A percentile compares a stretch with the other conserved stretches of the same genome.
phyloP scores from a whole-genome alignment of 2,113 vertebrate genomes.

The Ictalurus punctatus region DNA sequence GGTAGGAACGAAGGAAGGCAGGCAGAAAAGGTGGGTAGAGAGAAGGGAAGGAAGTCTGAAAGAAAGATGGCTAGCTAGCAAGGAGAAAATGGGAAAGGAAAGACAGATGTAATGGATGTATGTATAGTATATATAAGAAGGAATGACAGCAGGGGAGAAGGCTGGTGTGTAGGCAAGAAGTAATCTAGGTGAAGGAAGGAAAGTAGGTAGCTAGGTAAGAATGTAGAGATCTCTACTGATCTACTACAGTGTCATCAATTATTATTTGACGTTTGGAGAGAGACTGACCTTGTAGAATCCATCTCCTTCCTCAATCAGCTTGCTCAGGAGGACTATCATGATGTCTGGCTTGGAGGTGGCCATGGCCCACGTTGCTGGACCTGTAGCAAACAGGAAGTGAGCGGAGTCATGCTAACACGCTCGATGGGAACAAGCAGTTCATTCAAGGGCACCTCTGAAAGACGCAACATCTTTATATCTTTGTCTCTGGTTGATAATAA shows the following conservation, averaged over 20 bases:
- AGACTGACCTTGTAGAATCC: slow-evolving; percentile 92
- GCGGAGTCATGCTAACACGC: background rate
- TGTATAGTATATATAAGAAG: background rate
- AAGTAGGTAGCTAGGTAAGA: background rate
- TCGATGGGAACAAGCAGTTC: background rate
- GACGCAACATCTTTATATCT: background rate
- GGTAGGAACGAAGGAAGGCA: background rate
- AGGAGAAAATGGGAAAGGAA: background rate
- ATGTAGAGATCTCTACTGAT: background rate
- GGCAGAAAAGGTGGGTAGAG: background rate
- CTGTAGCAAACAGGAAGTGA: slow-evolving; percentile 85
- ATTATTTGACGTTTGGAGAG: background rate
- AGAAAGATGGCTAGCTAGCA: background rate
- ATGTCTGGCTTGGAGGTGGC: slow-evolving; percentile 99
- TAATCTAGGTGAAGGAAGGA: background rate
- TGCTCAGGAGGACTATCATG: slow-evolving; percentile 97
- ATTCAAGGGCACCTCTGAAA: background rate
- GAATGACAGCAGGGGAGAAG: background rate
- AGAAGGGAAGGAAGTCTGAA: background rate
- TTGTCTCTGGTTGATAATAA: background rate
- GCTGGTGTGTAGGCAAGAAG: background rate
- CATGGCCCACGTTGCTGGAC: slow-evolving; percentile 99
- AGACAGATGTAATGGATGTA: background rate
- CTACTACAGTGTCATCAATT: background rate
- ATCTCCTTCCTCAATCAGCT: slow-evolving; percentile 97